Percentiles rank a stretch among this genome's conserved stretches.
Conservation (phyloP, 2,888 invertebrate genomes). For the Hirudinaria manillensis region DNA sequence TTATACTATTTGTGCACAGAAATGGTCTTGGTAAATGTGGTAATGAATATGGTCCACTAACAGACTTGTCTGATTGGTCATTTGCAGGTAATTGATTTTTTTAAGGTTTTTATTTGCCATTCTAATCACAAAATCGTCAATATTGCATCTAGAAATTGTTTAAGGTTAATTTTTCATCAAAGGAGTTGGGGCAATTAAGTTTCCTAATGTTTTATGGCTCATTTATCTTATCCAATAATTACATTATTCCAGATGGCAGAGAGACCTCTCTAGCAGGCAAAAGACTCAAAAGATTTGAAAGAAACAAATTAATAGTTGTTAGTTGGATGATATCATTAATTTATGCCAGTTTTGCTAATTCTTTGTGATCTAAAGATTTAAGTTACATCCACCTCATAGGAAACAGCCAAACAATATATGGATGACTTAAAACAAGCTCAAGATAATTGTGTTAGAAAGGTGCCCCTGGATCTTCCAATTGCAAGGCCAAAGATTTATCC, state of each 20-base stretch:
- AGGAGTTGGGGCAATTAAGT: neutral
- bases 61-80: constrained; percentile 40
- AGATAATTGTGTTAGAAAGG: constrained; percentile 26
- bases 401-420: constrained; percentile 31
- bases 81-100: constrained; percentile 37
- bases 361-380: neutral
- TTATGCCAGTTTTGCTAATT: neutral
- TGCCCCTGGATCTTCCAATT: neutral
- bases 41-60: constrained; percentile 38
- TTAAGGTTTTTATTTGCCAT: neutral
- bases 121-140: neutral
- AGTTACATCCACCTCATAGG: constrained; percentile 25
- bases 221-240: neutral
- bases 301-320: constrained; percentile 32
- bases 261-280: constrained; percentile 31
- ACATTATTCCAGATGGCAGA: constrained; percentile 34
- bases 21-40: constrained; percentile 35
- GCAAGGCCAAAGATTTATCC: constrained; percentile 24
- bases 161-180: neutral
- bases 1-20: constrained; percentile 22
- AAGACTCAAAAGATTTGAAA: constrained; percentile 29
- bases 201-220: constrained; percentile 5
- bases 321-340: neutral
- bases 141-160: neutral
- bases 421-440: constrained; percentile 35